A percentile compares a stretch with the other conserved stretches of the same genome.
Conservation (phyloP, 2,888 invertebrate genomes). For the Unio delphinus region DNA sequence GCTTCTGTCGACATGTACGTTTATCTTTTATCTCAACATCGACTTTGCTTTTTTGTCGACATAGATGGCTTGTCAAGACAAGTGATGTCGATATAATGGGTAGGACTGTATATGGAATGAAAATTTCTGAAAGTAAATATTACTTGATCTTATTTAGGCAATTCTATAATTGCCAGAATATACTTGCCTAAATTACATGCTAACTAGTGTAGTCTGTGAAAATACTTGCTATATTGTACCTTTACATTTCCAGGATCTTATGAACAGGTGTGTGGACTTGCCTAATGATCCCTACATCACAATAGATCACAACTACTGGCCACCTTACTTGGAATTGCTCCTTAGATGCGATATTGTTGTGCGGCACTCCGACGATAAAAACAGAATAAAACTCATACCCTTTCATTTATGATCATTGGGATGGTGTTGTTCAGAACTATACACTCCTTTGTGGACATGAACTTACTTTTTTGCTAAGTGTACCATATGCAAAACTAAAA, state of each 20-base stretch:
- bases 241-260: conserved; percentile 40
- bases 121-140: too few relatives aligned
- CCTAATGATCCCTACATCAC: conserved; percentile 55
- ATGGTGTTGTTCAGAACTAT: neutral
- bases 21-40: too few relatives aligned
- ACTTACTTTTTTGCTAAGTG: neutral
- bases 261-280: conserved; percentile 49
- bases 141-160: too few relatives aligned
- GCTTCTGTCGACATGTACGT: too few relatives aligned
- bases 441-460: conserved; percentile 2
- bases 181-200: too few relatives aligned
- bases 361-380: conserved; percentile 42
- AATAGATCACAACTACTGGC: conserved; percentile 49
- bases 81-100: too few relatives aligned
- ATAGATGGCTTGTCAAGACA: too few relatives aligned
- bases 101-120: too few relatives aligned
- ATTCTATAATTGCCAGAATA: too few relatives aligned
- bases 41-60: too few relatives aligned
- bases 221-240: too few relatives aligned
- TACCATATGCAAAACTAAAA: neutral
- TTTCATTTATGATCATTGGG: conserved; percentile 42
- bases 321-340: conserved; percentile 57
- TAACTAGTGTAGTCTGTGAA: too few relatives aligned
- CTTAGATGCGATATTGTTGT: conserved; percentile 48
- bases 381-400: conserved; percentile 50